Evolutionary conservation across 2,797 vertebrate genomes (phyloP), one percentile per base, ranked within the genome.

Genomic region (Gymnothorax javanicus): DNA sequence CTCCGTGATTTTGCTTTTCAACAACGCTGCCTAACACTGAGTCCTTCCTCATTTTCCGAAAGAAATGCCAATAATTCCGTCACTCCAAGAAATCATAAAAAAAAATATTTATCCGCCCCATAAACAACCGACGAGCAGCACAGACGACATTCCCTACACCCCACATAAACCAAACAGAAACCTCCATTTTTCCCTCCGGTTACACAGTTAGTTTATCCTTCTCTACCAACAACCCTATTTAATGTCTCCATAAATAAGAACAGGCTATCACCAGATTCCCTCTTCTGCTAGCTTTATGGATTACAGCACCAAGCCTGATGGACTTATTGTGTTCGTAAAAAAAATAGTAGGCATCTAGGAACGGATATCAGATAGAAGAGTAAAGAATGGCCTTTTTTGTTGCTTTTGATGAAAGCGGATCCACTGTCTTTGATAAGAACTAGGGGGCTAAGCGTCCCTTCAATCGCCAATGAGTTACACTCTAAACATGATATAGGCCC

Each of bases 281-380:
- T 56, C 75, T 23, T 25, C 86, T 62, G 20, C 58, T 54, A 83
- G 85, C 77, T 88, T 88, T 87, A 86, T 79, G 27, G 82, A 15
- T 20, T 17, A 60, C 15, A 67, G 62, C 60, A 20, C 25, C 86
- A 82, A 62, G 82, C 59, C 57, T 59, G 83, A 89, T 83, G 73
- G 82, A 85, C 86, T 85, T 84, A 87, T 79, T 85, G 86, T 64
- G 15, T 82, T 54, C 54, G 43, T 62, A 59, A 77, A 69, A 69
- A 64, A 62, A 54, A 43, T 50, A 69, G 25, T 52, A 71, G 20
- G 52, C 25, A 79, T 13, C 33, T 20, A 79, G 83, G 58, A 57
- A 60, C 9, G 15, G 84, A n/a, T 82, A 89, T 89, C 87, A 87
- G 87, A 89, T 87, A 27, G 77, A 75, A 52, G 4, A 6, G 43